Evolutionary conservation across 2,888 invertebrate genomes (phyloP), one percentile per base, ranked within the genome.

Genomic region (Mongoloraphidia duomilia): DNA sequence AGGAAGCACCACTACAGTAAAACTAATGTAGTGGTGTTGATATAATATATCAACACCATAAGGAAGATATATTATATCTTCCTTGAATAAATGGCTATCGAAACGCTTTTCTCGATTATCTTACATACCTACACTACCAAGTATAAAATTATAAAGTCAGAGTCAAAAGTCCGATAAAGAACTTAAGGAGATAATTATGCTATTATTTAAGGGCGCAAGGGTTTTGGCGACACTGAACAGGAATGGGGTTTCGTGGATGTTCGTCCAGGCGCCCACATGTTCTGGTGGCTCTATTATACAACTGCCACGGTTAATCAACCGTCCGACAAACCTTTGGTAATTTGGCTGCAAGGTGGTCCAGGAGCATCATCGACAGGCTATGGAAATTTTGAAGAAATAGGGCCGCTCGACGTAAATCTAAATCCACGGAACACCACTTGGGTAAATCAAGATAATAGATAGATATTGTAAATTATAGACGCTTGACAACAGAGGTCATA

Each of bases 321-420:
- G 59, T 76, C 76, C 0, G 75, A 83, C 2, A 73, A 77, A 39
- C 92, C 92, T 0, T 67, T 91, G 33, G 69, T 89, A n/a, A 80
- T 92, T 49, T 92, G 92, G 91, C 70, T 92, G 10, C 84, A 91
- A 74, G 91, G 92, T 5, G 91, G 91, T 0, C 91, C 91, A 0
- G 91, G 82, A n/a, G 59, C 56, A 14, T 62, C 65, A 2, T 64
- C 64, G 2, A 63, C 65, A 3, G 77, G 76, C 9, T 74, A 70
- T 62, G 78, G 78, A 41, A 78, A 78, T 59, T 77, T 78, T 59
- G 61, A 67, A 53, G 76, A 77, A 60, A 66, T 76, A 49, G 79
- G 79, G 8, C 77, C 77, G 3, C 60, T 74, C 34, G 72, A 74
- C 56, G 61, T 67, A 14, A 59, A 74, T 43, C 61, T 74, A 50